phyloP scores from a whole-genome alignment of 1,140 invertebrate species.

The Hycleus phaleratus region DNA sequence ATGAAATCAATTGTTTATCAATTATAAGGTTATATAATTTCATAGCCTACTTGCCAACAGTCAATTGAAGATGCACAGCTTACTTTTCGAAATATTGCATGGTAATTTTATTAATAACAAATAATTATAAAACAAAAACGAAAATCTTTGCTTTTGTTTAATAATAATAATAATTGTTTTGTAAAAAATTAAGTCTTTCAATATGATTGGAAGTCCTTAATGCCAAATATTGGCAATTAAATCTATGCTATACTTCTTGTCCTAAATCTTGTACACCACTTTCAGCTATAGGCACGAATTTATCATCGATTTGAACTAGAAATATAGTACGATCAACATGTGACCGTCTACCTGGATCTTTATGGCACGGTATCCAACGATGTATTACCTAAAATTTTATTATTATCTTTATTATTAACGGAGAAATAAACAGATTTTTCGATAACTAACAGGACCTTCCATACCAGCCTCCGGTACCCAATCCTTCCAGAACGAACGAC shows the following conservation, averaged over 20 bases:
- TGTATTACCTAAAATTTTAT: conserved; percentile 64
- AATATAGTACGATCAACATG: conserved; percentile 86
- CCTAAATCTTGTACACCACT: conserved; percentile 59
- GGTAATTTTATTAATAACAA: no score
- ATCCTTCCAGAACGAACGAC: conserved; percentile 77
- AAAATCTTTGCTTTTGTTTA: neutral
- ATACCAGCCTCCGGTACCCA: conserved; percentile 86
- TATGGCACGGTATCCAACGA: conserved; percentile 83
- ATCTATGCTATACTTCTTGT: conserved; percentile 30
- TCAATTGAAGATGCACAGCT: no score
- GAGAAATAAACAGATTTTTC: neutral
- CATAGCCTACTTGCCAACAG: no score
- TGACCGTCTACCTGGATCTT: conserved; percentile 73
- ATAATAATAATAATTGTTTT: conserved; percentile 7
- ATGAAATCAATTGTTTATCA: no score
- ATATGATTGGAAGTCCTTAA: conserved; percentile 8
- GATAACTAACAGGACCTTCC: conserved; percentile 65
- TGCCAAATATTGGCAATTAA: neutral
- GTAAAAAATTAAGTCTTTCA: conserved; percentile 11
- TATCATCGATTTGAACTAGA: conserved; percentile 86
- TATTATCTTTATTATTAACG: neutral
- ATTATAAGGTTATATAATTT: no score
- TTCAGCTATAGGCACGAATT: conserved; percentile 88
- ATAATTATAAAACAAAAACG: conserved; percentile 4
- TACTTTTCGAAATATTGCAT: no score